These are phyloP conservation scores for Scyliorhinus canicula DNA, from an alignment of 2,797 vertebrate genomes.

Conservation along the genomic window DNA sequence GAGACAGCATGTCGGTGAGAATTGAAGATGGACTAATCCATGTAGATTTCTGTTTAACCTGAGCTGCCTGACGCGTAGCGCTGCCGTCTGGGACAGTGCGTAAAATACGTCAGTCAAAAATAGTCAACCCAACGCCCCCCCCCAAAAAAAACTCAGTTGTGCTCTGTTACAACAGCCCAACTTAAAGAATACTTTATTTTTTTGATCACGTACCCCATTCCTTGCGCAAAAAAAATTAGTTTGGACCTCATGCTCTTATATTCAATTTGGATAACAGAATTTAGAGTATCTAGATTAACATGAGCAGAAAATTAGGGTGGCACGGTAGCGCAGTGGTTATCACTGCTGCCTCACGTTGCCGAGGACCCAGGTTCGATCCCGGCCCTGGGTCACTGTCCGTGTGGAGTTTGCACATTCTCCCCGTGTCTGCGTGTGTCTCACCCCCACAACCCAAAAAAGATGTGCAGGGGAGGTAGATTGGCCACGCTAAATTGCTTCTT, in stretches of 20 bases:
- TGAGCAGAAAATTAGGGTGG: too few relatives aligned
- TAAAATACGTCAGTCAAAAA: not conserved
- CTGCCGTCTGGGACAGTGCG: slow-evolving; percentile 47
- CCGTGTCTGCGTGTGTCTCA: too few relatives aligned
- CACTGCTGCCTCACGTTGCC: too few relatives aligned
- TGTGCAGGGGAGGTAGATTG: too few relatives aligned
- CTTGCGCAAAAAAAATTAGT: not conserved
- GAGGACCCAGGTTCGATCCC: too few relatives aligned
- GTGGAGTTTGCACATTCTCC: too few relatives aligned
- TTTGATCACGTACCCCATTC: not conserved
- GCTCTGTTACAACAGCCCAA: not conserved
- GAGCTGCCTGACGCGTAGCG: slow-evolving; percentile 55
- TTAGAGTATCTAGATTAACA: not conserved
- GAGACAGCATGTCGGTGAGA: too few relatives aligned
- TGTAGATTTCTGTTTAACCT: slow-evolving; percentile 49
- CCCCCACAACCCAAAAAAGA: too few relatives aligned
- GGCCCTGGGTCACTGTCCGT: too few relatives aligned
- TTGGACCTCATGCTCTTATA: not conserved
- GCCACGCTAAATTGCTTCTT: too few relatives aligned
- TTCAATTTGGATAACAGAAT: not conserved
- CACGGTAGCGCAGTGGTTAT: too few relatives aligned
- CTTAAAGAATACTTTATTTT: not conserved
- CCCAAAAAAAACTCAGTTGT: not conserved
- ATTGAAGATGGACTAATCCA: slow-evolving; percentile 51
- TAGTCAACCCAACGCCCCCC: not conserved